Conservation (phyloP, 2,888 invertebrate species). For the Erpobdella octoculata region DNA sequence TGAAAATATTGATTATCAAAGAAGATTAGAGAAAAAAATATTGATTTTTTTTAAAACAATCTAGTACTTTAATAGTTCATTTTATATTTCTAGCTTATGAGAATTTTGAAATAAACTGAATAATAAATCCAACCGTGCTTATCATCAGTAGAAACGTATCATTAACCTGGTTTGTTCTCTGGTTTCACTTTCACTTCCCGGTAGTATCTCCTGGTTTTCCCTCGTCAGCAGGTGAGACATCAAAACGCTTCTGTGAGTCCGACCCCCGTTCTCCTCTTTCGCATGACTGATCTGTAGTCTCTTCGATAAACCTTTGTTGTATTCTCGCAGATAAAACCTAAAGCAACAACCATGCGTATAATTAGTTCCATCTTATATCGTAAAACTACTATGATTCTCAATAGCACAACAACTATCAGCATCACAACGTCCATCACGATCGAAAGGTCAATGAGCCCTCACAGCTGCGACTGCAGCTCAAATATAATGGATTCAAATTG, state of each 20-base stretch:
- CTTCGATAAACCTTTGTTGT: conserved; percentile 5
- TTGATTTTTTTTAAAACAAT: too few relatives aligned
- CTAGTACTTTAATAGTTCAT: too few relatives aligned
- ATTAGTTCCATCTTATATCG: not conserved
- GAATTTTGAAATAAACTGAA: too few relatives aligned
- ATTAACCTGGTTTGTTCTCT: too few relatives aligned
- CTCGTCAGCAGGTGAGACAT: conserved; percentile 8
- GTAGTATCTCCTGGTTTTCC: not conserved
- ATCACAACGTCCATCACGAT: not conserved
- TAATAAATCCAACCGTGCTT: too few relatives aligned
- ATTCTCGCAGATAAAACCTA: conserved; percentile 21
- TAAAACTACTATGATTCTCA: not conserved
- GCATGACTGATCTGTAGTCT: not conserved
- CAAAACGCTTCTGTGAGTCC: too few relatives aligned
- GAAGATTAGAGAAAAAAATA: too few relatives aligned
- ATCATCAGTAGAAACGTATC: too few relatives aligned
- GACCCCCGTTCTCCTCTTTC: not conserved
- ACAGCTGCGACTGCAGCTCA: conserved; percentile 32
- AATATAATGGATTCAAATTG: conserved; percentile 31
- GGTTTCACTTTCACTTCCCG: too few relatives aligned
- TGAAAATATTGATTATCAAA: too few relatives aligned
- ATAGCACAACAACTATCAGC: not conserved
- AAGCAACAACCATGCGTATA: too few relatives aligned
- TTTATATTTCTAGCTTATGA: too few relatives aligned
- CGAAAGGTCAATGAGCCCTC: not conserved